A percentile compares a stretch with the other conserved stretches of the same genome.
phyloP scores from a whole-genome alignment of 2,888 invertebrate species.

The Melanostoma mellinum region DNA sequence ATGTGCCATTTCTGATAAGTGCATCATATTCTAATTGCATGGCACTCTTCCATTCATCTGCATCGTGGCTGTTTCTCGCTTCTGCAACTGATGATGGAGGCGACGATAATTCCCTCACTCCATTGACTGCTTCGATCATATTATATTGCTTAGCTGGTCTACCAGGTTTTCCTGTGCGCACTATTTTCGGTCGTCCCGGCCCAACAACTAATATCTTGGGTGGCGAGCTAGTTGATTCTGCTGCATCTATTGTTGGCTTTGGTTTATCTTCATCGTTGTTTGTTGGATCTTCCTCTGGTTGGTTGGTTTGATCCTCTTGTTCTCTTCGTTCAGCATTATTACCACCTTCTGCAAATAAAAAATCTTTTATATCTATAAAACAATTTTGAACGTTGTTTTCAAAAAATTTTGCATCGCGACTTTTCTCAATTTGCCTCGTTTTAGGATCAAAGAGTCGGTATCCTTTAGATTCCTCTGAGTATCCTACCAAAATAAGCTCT shows the following conservation, averaged over 20 bases:
- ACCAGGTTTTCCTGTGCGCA: constrained; percentile 3
- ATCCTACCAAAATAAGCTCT: constrained; percentile 43
- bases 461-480: constrained; percentile 37
- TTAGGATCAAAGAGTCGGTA: constrained; percentile 5
- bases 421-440: constrained; percentile 15
- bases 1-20: constrained; percentile 13
- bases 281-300: no score
- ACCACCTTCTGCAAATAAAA: not conserved
- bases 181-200: not conserved
- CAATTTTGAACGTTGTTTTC: not conserved
- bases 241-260: not conserved
- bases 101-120: constrained; percentile 2
- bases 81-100: constrained; percentile 7
- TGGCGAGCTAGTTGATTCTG: not conserved
- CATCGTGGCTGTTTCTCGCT: constrained; percentile 1
- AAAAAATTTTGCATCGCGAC: constrained; percentile 26
- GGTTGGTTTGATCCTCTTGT: no score
- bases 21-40: constrained; percentile 17
- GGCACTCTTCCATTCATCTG: constrained; percentile 2
- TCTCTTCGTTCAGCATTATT: no score
- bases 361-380: constrained; percentile 3
- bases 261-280: no score
- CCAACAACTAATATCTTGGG: not conserved
- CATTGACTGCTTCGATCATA: constrained; percentile 3
- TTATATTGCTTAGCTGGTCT: constrained; percentile 2